phyloP scores from a whole-genome alignment of 2,113 vertebrate genomes.

The Chionis minor region DNA sequence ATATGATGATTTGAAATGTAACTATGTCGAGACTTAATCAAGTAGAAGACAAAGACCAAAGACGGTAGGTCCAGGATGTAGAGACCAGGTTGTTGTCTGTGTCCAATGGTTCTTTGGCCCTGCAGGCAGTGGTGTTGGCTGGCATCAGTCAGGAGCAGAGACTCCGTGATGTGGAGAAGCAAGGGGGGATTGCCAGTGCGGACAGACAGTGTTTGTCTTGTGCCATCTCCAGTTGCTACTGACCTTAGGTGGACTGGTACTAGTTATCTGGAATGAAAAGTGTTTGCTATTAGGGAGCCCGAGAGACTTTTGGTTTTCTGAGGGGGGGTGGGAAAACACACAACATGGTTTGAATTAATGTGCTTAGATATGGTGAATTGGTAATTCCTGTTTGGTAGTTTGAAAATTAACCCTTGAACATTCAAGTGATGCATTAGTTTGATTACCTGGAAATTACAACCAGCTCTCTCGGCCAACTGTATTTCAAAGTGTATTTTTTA shows the following conservation, averaged over 20 bases:
- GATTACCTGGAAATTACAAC: not conserved
- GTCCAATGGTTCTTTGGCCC: not conserved
- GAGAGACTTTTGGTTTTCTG: not conserved
- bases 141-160: not conserved
- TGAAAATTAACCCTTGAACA: not conserved
- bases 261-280: not conserved
- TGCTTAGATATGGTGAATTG: not conserved
- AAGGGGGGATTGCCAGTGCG: not conserved
- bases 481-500: not conserved
- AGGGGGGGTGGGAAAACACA: rapidly evolving
- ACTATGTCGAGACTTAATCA: not conserved
- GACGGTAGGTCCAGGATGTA: not conserved
- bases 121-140: not conserved
- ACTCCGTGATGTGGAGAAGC: rapidly evolving
- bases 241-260: not conserved
- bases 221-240: not conserved
- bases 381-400: not conserved
- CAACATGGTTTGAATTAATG: not conserved
- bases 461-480: not conserved
- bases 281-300: not conserved
- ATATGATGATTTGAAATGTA: not conserved
- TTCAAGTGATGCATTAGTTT: not conserved
- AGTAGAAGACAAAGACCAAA: not conserved
- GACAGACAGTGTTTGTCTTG: not conserved
- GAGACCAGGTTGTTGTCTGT: not conserved